Evolutionary conservation across 2,888 invertebrate genomes (phyloP).

Genomic region (Tenthredo mesomela): DNA sequence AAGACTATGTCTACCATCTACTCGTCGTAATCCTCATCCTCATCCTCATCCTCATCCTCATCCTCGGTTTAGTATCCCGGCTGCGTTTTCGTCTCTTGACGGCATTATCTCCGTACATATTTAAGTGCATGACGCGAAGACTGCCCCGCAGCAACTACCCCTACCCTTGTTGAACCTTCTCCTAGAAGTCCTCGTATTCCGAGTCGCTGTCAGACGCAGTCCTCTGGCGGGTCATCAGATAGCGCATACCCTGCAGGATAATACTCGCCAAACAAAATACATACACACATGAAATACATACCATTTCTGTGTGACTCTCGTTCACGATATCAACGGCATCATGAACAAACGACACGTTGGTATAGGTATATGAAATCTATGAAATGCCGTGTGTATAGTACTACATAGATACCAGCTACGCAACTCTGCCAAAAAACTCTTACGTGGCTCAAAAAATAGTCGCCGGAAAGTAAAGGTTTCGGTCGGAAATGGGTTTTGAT

Average conservation of each 20-base stretch:
- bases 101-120: slow-evolving; percentile 76
- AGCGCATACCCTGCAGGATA: slow-evolving; percentile 68
- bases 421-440: slow-evolving; percentile 6
- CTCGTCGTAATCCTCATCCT: slow-evolving; percentile 4
- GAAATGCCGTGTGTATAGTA: neutral
- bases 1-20: slow-evolving; percentile 55
- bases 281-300: slow-evolving; percentile 57
- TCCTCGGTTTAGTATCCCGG: slow-evolving; percentile 59
- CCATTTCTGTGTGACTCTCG: neutral
- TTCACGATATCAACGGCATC: neutral
- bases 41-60: neutral
- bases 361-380: neutral
- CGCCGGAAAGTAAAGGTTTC: neutral
- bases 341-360: neutral
- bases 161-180: slow-evolving; percentile 56
- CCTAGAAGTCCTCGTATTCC: slow-evolving; percentile 74
- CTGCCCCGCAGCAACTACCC: slow-evolving; percentile 62
- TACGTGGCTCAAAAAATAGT: neutral
- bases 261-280: slow-evolving; percentile 65
- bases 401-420: neutral
- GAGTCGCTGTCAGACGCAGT: slow-evolving; percentile 75
- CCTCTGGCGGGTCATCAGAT: slow-evolving; percentile 76
- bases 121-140: slow-evolving; percentile 75
- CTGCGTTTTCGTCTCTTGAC: slow-evolving; percentile 67
- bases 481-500: no score